Evolutionary conservation across 2,888 invertebrate species (phyloP).

Genomic region (Cremastobaeus sp.): DNA sequence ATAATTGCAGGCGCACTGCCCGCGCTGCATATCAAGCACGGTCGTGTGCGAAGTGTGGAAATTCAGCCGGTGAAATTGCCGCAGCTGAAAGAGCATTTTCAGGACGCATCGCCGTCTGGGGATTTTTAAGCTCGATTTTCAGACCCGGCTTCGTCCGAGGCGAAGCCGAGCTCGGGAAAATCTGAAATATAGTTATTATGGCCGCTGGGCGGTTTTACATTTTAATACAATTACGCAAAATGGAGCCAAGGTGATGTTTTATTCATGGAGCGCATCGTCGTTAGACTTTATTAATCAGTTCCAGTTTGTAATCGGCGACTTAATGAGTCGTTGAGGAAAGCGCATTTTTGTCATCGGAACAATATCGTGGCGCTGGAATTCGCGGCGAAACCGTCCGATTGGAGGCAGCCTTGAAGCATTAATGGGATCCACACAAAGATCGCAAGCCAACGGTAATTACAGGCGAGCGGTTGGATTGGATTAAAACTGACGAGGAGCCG

Average conservation of each 20-base stretch:
- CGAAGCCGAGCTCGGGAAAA: no score
- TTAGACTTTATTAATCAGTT: slow-evolving; percentile 37
- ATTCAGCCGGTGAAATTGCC: slow-evolving; percentile 15
- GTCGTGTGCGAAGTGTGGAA: slow-evolving; percentile 8
- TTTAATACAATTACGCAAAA: slow-evolving; percentile 44
- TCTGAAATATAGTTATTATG: slow-evolving; percentile 40
- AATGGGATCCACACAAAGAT: no score
- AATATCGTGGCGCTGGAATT: no score
- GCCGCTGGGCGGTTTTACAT: slow-evolving; percentile 34
- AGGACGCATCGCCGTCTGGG: no score
- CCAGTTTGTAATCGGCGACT: slow-evolving; percentile 31
- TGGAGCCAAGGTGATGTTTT: slow-evolving; percentile 34
- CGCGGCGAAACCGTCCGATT: no score
- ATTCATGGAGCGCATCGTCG: slow-evolving; percentile 35
- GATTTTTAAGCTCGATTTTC: no score
- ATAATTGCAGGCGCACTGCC: slow-evolving; percentile 18
- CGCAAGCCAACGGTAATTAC: no score
- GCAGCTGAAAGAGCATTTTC: not conserved
- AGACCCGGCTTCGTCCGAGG: no score
- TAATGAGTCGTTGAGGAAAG: slow-evolving; percentile 26
- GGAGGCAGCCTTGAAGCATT: no score
- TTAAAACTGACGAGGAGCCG: no score
- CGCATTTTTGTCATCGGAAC: no score
- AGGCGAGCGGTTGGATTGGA: no score
- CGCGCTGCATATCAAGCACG: slow-evolving; percentile 4